phyloP scores from a whole-genome alignment of 2,888 invertebrate species.

The Eupsilia transversa region DNA sequence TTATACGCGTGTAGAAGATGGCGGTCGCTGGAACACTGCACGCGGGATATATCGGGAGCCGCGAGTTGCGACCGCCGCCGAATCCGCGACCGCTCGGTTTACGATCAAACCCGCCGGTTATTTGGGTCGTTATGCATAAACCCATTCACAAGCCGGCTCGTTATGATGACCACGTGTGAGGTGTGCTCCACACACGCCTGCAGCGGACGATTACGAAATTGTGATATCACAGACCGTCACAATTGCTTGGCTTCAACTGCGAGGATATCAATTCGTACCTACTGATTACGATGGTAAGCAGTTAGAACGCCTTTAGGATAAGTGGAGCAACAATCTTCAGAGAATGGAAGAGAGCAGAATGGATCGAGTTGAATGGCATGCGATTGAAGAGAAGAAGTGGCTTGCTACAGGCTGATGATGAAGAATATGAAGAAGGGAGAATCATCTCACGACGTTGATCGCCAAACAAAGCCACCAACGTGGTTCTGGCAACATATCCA shows the following conservation, averaged over 20 bases:
- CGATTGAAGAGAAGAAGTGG: background rate
- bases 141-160: slow-evolving; percentile 73
- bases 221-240: background rate
- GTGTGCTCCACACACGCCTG: background rate
- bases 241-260: background rate
- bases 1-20: slow-evolving; percentile 46
- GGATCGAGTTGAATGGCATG: background rate
- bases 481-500: background rate
- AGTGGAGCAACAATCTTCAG: background rate
- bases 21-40: slow-evolving; percentile 50
- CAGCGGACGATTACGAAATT: background rate
- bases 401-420: background rate
- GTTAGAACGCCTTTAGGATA: background rate
- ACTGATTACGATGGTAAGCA: no score
- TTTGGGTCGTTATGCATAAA: slow-evolving; percentile 72
- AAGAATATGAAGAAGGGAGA: background rate
- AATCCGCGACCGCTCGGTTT: slow-evolving; percentile 70
- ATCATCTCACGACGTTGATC: background rate
- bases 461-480: background rate
- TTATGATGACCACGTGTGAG: slow-evolving; percentile 38
- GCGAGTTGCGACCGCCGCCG: slow-evolving; percentile 47
- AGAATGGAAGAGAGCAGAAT: background rate
- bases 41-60: slow-evolving; percentile 70
- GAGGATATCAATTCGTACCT: background rate
- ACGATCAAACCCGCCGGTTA: slow-evolving; percentile 73